A percentile compares a stretch with the other conserved stretches of the same genome.
Evolutionary conservation across 2,888 invertebrate species (phyloP).

Genomic region (Platycheirus rosarum): DNA sequence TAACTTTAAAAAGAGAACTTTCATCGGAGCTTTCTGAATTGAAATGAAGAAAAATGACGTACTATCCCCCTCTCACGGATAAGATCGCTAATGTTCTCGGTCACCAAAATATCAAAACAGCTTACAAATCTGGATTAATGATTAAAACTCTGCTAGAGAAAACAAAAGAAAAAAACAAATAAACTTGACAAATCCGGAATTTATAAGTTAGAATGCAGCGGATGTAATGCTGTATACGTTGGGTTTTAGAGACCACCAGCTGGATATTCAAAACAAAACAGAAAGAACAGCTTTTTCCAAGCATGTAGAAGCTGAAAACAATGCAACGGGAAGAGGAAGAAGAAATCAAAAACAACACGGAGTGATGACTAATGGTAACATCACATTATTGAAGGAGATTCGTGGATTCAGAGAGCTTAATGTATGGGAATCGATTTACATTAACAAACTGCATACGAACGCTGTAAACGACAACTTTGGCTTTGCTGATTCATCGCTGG

Average conservation of each 20-base stretch:
- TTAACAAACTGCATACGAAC: too few relatives aligned
- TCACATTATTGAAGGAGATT: too few relatives aligned
- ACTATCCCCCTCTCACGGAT: too few relatives aligned
- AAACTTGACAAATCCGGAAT: neutral
- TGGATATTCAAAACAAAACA: neutral
- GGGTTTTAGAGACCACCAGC: neutral
- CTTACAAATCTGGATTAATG: neutral
- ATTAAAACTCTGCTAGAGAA: neutral
- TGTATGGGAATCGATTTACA: too few relatives aligned
- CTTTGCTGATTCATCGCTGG: too few relatives aligned
- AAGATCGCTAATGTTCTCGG: too few relatives aligned
- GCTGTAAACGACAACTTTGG: too few relatives aligned
- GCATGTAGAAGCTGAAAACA: neutral
- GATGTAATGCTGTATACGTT: neutral
- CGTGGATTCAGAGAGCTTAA: too few relatives aligned
- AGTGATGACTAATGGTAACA: too few relatives aligned
- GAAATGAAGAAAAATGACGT: too few relatives aligned
- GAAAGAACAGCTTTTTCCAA: neutral
- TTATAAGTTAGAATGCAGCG: neutral
- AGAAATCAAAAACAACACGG: neutral
- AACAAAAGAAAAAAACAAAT: neutral
- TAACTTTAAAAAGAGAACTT: too few relatives aligned
- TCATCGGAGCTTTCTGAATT: too few relatives aligned
- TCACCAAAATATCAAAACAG: neutral
- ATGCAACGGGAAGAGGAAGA: neutral